Percentiles rank a stretch among this genome's conserved stretches.
Conservation (phyloP, 2,888 invertebrate genomes). For the Dicranocentrus wangi region DNA sequence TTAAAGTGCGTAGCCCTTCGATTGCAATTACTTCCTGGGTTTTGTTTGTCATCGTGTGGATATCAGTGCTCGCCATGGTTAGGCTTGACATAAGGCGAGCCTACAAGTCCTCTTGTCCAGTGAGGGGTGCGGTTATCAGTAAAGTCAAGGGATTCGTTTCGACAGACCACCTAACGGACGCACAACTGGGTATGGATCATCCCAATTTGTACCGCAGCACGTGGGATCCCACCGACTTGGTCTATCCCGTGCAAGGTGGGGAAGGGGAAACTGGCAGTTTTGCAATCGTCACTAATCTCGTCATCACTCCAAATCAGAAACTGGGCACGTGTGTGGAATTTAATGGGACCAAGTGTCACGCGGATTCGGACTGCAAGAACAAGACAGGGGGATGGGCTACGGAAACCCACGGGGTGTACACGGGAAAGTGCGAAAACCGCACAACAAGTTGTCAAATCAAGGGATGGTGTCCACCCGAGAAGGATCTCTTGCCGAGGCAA, state of each 20-base stretch:
- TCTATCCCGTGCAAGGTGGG: slow-evolving; percentile 76
- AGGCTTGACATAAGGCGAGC: neutral
- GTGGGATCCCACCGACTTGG: slow-evolving; percentile 77
- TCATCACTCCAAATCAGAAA: slow-evolving; percentile 76
- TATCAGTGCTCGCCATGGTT: neutral
- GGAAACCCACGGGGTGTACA: slow-evolving; percentile 75
- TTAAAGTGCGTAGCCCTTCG: neutral
- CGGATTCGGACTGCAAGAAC: slow-evolving; percentile 4
- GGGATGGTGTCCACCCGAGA: slow-evolving; percentile 77
- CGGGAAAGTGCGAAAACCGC: slow-evolving; percentile 75
- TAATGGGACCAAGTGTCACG: neutral
- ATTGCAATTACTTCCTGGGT: neutral
- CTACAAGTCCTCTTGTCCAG: neutral
- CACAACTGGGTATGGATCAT: neutral
- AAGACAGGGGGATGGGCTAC: neutral
- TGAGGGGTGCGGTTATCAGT: neutral
- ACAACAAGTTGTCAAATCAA: slow-evolving; percentile 74
- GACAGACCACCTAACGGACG: neutral
- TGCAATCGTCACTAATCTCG: slow-evolving; percentile 76
- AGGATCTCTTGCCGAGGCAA: slow-evolving; percentile 32
- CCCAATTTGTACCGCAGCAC: slow-evolving; percentile 72
- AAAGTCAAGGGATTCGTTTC: slow-evolving; percentile 7
- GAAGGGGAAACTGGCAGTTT: slow-evolving; percentile 75
- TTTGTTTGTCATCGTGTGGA: neutral
- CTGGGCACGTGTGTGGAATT: slow-evolving; percentile 74